Conservation (phyloP, 2,888 invertebrate species). For the Eueremaeus valkanovi region DNA sequence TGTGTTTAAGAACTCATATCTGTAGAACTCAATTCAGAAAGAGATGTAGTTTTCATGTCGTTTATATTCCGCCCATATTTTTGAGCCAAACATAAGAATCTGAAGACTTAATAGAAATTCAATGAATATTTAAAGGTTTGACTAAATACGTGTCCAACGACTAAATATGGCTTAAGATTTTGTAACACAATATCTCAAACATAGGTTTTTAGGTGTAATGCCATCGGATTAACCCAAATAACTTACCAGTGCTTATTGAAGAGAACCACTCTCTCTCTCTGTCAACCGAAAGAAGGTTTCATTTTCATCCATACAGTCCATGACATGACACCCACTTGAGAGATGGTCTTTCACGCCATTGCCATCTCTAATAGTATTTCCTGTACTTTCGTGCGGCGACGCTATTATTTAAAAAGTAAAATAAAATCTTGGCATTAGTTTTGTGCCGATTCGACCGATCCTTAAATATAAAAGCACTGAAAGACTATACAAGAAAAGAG, state of each 20-base stretch:
- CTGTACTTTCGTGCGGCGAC: constrained; percentile 21
- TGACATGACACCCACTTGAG: constrained; percentile 34
- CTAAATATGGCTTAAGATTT: neutral
- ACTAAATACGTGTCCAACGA: constrained; percentile 28
- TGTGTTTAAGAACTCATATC: constrained; percentile 22
- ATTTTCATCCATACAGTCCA: neutral
- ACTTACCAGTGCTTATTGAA: neutral
- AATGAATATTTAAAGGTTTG: constrained; percentile 28
- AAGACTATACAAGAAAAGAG: neutral
- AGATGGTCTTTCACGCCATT: constrained; percentile 29
- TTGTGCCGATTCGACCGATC: constrained; percentile 27
- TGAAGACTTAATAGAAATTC: constrained; percentile 9
- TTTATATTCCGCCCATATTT: constrained; percentile 35
- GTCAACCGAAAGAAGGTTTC: constrained; percentile 2
- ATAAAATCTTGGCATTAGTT: neutral
- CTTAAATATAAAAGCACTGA: neutral
- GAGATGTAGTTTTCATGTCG: constrained; percentile 7
- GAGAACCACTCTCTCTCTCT: neutral
- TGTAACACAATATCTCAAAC: constrained; percentile 16
- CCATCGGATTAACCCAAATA: constrained; percentile 31
- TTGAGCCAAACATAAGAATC: neutral
- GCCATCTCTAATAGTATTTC: constrained; percentile 24
- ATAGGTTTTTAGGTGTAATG: constrained; percentile 9
- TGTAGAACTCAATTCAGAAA: neutral
- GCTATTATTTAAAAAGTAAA: constrained; percentile 22